Evolutionary conservation across 2,113 vertebrate species (phyloP).

Genomic region (Podarcis muralis): DNA sequence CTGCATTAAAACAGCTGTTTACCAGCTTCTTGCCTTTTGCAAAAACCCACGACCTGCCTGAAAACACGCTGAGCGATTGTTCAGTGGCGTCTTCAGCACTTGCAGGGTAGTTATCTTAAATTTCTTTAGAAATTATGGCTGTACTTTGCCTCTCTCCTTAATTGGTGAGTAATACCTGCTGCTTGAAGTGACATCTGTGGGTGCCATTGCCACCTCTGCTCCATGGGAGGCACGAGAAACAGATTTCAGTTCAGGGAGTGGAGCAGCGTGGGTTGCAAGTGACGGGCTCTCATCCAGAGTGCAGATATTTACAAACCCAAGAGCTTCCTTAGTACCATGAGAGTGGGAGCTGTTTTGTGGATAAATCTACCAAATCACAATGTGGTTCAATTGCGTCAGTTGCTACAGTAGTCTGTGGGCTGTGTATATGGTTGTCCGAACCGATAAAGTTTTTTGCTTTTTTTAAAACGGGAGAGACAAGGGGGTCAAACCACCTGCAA

Average conservation of each 20-base stretch:
- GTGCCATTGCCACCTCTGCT: background rate
- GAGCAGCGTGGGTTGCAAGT: background rate
- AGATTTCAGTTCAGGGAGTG: background rate
- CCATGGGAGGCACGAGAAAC: background rate
- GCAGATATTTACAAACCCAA: background rate
- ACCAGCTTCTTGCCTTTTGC: constrained; percentile 8
- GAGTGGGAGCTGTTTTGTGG: background rate
- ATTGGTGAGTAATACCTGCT: constrained; percentile 23
- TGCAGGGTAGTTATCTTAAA: constrained; percentile 19
- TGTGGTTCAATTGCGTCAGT: background rate
- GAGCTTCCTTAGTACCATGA: background rate
- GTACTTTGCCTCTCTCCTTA: constrained; percentile 2
- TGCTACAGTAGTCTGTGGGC: background rate
- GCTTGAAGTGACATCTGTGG: constrained; percentile 12
- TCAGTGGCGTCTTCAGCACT: background rate
- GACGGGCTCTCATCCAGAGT: background rate
- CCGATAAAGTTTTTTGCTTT: too few relatives aligned
- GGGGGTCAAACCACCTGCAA: too few relatives aligned
- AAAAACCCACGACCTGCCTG: background rate
- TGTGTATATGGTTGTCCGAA: background rate
- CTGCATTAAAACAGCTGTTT: constrained; percentile 32
- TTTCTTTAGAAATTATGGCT: constrained; percentile 23
- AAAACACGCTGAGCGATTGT: constrained; percentile 24
- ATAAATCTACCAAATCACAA: background rate
- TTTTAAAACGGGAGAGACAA: too few relatives aligned